Evolutionary conservation across 2,888 invertebrate species (phyloP).

Genomic region (Amiota minor): DNA sequence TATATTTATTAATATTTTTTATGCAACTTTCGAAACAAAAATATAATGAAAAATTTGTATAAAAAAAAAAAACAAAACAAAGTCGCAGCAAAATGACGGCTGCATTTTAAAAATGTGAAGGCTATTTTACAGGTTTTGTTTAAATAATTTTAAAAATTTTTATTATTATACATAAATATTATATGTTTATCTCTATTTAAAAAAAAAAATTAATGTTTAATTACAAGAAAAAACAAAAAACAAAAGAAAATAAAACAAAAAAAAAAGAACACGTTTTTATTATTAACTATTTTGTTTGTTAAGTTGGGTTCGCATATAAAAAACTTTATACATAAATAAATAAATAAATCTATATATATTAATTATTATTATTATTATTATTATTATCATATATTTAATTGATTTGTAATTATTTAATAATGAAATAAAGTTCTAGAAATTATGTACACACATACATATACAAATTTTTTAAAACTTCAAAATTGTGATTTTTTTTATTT

Average conservation of each 20-base stretch:
- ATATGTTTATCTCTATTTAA: slow-evolving; percentile 17
- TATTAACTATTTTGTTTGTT: slow-evolving; percentile 52
- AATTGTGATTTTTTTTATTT: slow-evolving; percentile 25
- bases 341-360: slow-evolving; percentile 54
- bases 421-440: slow-evolving; percentile 38
- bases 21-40: background rate
- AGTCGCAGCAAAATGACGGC: slow-evolving; percentile 43
- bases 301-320: slow-evolving; percentile 61
- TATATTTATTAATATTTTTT: slow-evolving; percentile 3
- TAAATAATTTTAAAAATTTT: slow-evolving; percentile 38
- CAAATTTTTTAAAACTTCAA: slow-evolving; percentile 5
- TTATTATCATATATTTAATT: slow-evolving; percentile 40
- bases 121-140: slow-evolving; percentile 69
- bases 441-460: slow-evolving; percentile 17
- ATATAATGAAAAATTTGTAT: slow-evolving; percentile 37
- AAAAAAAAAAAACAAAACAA: slow-evolving; percentile 39
- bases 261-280: slow-evolving; percentile 44
- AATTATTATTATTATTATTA: slow-evolving; percentile 40
- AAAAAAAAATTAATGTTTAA: slow-evolving; percentile 21
- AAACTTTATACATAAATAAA: slow-evolving; percentile 39
- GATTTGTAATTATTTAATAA: slow-evolving; percentile 58
- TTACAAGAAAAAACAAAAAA: too few relatives aligned
- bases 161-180: slow-evolving; percentile 19
- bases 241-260: slow-evolving; percentile 26
- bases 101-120: slow-evolving; percentile 57